Evolutionary conservation across 2,797 vertebrate species (phyloP).

Genomic region (Onychomys leucogaster): DNA sequence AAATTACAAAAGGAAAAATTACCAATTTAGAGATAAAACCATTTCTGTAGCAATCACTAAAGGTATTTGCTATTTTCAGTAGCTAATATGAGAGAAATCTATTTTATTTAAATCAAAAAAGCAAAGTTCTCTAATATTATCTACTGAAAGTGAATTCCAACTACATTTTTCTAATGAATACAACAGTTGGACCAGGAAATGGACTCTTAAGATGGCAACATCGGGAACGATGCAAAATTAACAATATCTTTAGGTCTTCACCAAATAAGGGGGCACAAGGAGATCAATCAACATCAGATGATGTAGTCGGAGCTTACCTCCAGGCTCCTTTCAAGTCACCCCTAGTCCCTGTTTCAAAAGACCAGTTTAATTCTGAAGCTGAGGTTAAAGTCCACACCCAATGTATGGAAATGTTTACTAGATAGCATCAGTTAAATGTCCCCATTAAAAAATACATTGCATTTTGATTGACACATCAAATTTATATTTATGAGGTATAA

Average conservation of each 20-base stretch:
- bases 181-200: neutral
- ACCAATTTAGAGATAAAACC: neutral
- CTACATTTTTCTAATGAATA: neutral
- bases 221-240: neutral
- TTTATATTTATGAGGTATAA: neutral
- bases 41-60: neutral
- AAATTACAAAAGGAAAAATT: constrained; percentile 16
- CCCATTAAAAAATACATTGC: neutral
- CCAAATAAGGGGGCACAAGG: neutral
- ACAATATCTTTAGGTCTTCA: neutral
- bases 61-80: neutral
- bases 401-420: neutral
- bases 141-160: neutral
- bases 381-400: neutral
- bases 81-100: constrained; percentile 1
- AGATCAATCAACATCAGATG: neutral
- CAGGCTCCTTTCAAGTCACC: neutral
- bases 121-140: neutral
- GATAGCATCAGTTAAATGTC: neutral
- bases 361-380: constrained; percentile 43
- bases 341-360: neutral
- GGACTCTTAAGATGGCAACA: neutral
- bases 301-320: neutral
- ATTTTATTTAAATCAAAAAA: constrained; percentile 1
- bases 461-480: neutral